Evolutionary conservation across 2,113 vertebrate species (phyloP).

Genomic region (Eclectus roratus): DNA sequence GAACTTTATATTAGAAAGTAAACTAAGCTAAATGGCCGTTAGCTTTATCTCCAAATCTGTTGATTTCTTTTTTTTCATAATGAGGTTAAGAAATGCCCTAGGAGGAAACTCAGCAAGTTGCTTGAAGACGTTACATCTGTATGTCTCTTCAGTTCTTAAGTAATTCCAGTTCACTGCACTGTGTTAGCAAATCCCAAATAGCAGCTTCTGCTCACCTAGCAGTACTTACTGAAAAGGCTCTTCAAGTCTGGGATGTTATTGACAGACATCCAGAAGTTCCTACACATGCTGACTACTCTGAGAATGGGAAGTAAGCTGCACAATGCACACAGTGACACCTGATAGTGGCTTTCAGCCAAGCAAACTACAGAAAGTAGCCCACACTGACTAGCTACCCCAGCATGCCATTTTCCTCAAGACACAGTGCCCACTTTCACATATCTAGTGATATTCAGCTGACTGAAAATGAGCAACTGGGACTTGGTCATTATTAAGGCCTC

Average conservation of each 20-base stretch:
- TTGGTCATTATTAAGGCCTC: not conserved
- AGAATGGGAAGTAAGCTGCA: not conserved
- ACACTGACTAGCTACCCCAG: not conserved
- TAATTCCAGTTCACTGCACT: not conserved
- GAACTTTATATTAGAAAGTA: not conserved
- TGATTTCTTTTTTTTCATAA: not conserved
- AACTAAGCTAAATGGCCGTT: not conserved
- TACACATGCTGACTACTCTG: not conserved
- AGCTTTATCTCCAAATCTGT: not conserved
- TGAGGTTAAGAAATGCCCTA: not conserved
- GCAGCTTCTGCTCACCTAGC: not conserved
- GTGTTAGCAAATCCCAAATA: not conserved
- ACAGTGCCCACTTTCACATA: not conserved
- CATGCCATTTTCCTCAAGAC: not conserved
- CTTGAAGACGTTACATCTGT: not conserved
- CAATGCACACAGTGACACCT: not conserved
- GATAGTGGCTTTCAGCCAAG: not conserved
- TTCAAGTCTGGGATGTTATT: not conserved
- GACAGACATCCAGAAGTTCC: not conserved
- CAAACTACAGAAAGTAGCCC: not conserved
- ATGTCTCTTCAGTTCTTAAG: not conserved
- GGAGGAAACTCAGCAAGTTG: not conserved
- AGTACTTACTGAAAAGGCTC: conserved; percentile 19
- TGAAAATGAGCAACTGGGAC: not conserved
- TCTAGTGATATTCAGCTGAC: not conserved